These are phyloP conservation scores for Liodrosophila aerea DNA, from an alignment of 2,888 invertebrate species.

Conservation along the genomic window DNA sequence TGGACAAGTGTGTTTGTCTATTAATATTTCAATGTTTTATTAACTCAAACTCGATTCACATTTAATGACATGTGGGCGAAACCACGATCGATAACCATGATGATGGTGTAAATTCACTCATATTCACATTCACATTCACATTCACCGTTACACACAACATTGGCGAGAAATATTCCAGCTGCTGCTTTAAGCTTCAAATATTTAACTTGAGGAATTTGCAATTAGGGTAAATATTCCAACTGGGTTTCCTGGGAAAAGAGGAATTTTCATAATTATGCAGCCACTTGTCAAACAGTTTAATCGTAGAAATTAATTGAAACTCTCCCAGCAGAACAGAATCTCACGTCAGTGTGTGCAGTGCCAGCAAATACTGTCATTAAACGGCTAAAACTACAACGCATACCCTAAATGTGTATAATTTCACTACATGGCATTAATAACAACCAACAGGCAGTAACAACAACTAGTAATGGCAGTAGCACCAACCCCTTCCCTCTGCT, in stretches of 20 bases:
- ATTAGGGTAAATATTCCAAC: constrained; percentile 68
- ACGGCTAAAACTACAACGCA: constrained; percentile 44
- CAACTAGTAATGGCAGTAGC: constrained; percentile 25
- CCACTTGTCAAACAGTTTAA: constrained; percentile 57
- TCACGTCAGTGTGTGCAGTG: constrained; percentile 44
- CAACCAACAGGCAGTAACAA: constrained; percentile 20
- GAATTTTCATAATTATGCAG: constrained; percentile 69
- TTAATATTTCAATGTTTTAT: constrained; percentile 63
- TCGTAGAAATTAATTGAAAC: constrained; percentile 61
- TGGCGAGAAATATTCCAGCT: constrained; percentile 37
- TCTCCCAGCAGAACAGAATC: neutral
- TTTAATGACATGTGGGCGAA: constrained; percentile 32
- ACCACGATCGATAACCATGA: neutral
- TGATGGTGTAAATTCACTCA: constrained; percentile 45
- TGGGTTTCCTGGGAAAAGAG: constrained; percentile 14
- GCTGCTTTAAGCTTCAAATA: constrained; percentile 27
- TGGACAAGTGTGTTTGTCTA: constrained; percentile 55
- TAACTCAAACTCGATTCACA: constrained; percentile 52
- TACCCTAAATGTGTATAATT: constrained; percentile 62
- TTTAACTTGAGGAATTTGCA: constrained; percentile 62
- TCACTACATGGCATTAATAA: constrained; percentile 56
- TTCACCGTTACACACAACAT: constrained; percentile 2
- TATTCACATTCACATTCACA: neutral
- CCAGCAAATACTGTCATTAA: constrained; percentile 50
- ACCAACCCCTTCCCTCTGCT: constrained; percentile 6